Percentiles rank a stretch among this genome's conserved stretches.
Evolutionary conservation across 2,113 vertebrate genomes (phyloP).

Genomic region (Indicator maculatus): DNA sequence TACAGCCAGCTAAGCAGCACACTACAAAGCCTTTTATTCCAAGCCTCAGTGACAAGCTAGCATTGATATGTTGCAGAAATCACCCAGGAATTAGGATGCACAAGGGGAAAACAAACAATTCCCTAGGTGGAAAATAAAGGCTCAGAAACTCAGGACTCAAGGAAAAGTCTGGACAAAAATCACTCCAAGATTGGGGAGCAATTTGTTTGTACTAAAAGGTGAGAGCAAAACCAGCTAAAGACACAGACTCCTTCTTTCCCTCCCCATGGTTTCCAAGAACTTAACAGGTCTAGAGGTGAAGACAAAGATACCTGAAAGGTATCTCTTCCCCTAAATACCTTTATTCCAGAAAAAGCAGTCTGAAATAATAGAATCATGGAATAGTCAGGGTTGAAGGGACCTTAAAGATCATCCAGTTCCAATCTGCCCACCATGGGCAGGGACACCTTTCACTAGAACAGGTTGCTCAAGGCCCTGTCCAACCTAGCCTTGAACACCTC

Average conservation of each 20-base stretch:
- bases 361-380: background rate
- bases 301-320: background rate
- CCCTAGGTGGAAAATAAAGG: background rate
- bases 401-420: no score
- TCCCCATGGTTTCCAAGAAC: background rate
- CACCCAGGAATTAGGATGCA: constrained; percentile 1
- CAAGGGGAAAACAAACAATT: background rate
- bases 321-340: background rate
- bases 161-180: background rate
- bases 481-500: no score
- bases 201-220: background rate
- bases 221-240: background rate
- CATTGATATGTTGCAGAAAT: constrained; percentile 58
- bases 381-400: no score
- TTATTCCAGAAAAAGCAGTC: background rate
- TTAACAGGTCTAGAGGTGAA: background rate
- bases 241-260: background rate
- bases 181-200: background rate
- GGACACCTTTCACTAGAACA: no score
- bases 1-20: constrained; percentile 40
- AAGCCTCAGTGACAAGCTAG: constrained; percentile 36
- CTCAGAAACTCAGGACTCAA: background rate
- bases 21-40: constrained; percentile 48
- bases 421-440: no score
- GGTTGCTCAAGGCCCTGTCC: no score